phyloP scores from a whole-genome alignment of 2,113 vertebrate genomes.

The Lanius collurio region DNA sequence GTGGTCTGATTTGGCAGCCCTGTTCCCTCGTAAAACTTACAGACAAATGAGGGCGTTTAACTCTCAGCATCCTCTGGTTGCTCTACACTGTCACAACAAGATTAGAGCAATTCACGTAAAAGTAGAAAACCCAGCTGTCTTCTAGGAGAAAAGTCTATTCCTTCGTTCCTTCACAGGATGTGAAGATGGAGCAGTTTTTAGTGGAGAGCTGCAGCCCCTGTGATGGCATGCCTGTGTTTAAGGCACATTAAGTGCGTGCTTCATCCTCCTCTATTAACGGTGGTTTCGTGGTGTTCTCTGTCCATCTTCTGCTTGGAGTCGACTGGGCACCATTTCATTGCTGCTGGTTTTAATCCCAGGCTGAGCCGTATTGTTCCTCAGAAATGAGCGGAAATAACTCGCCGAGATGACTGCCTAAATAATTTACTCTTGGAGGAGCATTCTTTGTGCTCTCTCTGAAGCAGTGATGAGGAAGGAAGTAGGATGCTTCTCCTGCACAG shows the following conservation, averaged over 20 bases:
- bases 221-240: accelerated
- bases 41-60: not conserved
- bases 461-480: constrained; percentile 8
- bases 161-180: not conserved
- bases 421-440: constrained; percentile 22
- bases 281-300: not conserved
- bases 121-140: not conserved
- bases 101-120: not conserved
- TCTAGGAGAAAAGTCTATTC: not conserved
- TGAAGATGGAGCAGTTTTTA: not conserved
- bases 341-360: constrained; percentile 34
- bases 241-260: accelerated
- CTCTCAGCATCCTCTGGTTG: constrained; percentile 25
- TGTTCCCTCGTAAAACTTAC: not conserved
- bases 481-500: not conserved
- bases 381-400: constrained; percentile 40
- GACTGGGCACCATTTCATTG: not conserved
- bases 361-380: not conserved
- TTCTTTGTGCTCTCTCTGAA: not conserved
- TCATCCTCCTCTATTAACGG: accelerated
- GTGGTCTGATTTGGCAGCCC: constrained; percentile 50
- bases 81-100: constrained; percentile 4
- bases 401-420: constrained; percentile 40
- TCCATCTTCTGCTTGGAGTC: not conserved
- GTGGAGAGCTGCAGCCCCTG: not conserved